Conservation (phyloP, 1,140 invertebrate species). For the Atta colombica region DNA sequence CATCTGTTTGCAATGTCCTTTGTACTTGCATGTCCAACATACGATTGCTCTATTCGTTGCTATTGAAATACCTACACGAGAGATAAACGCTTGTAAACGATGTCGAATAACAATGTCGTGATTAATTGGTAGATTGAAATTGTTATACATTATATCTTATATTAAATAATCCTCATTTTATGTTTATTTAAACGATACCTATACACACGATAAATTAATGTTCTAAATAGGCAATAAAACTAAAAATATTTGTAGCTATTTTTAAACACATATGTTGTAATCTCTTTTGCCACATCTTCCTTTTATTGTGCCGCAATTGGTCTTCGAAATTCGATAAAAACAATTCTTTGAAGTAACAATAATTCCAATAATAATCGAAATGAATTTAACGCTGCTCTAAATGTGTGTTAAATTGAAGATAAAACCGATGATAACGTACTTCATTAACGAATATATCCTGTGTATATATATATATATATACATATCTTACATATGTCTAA, state of each 20-base stretch:
- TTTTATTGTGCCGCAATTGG: not conserved
- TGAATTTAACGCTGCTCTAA: not conserved
- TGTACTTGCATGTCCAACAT: constrained; percentile 42
- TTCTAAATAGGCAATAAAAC: not conserved
- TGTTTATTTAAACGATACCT: not conserved
- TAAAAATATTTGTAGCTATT: not conserved
- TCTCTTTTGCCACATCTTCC: not conserved
- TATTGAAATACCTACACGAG: constrained; percentile 9
- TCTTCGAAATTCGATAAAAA: not conserved
- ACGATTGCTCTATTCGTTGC: constrained; percentile 36
- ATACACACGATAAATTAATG: not conserved
- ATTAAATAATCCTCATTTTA: not conserved
- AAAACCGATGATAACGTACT: not conserved
- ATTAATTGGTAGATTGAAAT: not conserved
- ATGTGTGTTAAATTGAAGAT: not conserved
- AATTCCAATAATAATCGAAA: constrained; percentile 2
- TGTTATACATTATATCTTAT: not conserved
- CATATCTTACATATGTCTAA: not conserved
- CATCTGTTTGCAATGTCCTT: constrained; percentile 31
- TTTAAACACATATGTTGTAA: not conserved
- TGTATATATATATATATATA: not conserved
- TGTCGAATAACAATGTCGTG: not conserved
- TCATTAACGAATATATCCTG: constrained; percentile 19
- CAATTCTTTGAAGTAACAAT: not conserved
- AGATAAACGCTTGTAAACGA: constrained; percentile 41